These are phyloP conservation scores for mouse (Mus musculus) DNA, from an alignment of 2,113 vertebrate genomes.

Conservation along the genomic window GRCm39 chr3:130861001-130861500, in stretches of 20 bases:
- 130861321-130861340: not conserved
- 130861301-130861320: too few relatives aligned
- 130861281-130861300: not conserved
- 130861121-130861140: not conserved
- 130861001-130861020: not conserved
- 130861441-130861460: not conserved
- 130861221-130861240: not conserved
- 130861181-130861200: too few relatives aligned
- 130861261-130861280: not conserved
- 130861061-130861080: not conserved
- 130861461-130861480: constrained; percentile 41
- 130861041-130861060: not conserved
- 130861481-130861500: not conserved
- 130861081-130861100: too few relatives aligned
- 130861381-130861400: not conserved
- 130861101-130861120: not conserved
- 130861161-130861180: not conserved
- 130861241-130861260: constrained; percentile 1
- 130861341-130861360: not conserved
- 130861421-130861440: not conserved
- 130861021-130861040: not conserved
- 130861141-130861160: too few relatives aligned
- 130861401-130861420: constrained; percentile 34
- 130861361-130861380: not conserved
- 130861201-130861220: not conserved